Percentiles rank a stretch among this genome's conserved stretches.
phyloP scores from a whole-genome alignment of 2,888 invertebrate genomes.

The Ectemnius lituratus region DNA sequence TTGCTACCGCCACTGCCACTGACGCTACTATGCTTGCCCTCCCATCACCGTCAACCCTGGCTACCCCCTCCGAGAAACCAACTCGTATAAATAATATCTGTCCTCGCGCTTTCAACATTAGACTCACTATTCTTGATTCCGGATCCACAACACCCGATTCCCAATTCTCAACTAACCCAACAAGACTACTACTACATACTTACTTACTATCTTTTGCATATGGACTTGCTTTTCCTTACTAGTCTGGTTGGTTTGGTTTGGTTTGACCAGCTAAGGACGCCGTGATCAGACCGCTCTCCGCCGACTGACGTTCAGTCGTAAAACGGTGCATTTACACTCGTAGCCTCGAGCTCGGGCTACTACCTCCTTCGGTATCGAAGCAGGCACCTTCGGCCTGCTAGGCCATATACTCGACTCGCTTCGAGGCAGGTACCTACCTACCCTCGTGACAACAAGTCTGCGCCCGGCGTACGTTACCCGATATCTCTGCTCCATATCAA shows the following conservation, averaged over 20 bases:
- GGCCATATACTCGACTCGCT: conserved; percentile 46
- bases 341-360: no score
- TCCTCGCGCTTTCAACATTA: conserved; percentile 66
- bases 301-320: conserved; percentile 42
- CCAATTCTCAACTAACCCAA: no score
- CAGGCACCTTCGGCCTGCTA: conserved; percentile 1
- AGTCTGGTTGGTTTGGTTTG: no score
- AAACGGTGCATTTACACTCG: conserved; percentile 34
- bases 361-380: no score
- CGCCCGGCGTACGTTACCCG: conserved; percentile 73
- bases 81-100: conserved; percentile 73
- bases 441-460: conserved; percentile 71
- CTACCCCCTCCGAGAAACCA: conserved; percentile 42
- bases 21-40: conserved; percentile 40
- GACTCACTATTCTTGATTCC: conserved; percentile 28
- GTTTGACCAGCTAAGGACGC: no score
- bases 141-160: neutral
- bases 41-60: conserved; percentile 36
- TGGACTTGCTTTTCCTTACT: no score
- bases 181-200: no score
- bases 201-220: no score
- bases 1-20: conserved; percentile 56
- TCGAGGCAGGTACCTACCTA: conserved; percentile 55
- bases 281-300: no score
- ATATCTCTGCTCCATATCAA: conserved; percentile 77